These are phyloP conservation scores for Ptyas mucosa DNA, from an alignment of 2,113 vertebrate species.

Conservation along the genomic window DNA sequence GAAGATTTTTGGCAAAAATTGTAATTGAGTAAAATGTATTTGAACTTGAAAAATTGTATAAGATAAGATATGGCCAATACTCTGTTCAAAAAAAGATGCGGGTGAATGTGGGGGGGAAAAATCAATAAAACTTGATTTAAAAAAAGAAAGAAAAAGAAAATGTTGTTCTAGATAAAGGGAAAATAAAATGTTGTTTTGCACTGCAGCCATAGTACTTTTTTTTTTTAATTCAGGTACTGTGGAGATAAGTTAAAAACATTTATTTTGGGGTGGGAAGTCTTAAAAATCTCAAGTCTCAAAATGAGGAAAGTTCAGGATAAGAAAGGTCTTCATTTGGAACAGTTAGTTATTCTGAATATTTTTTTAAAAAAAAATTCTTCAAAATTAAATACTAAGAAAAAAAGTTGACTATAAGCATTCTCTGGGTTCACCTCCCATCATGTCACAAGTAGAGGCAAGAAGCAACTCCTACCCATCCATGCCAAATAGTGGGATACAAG, in stretches of 20 bases:
- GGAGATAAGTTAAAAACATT: not conserved
- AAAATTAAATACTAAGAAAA: not conserved
- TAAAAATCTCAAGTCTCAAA: too few relatives aligned
- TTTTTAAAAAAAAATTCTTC: too few relatives aligned
- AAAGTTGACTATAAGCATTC: not conserved
- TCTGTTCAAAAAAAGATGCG: too few relatives aligned
- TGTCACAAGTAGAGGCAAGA: not conserved
- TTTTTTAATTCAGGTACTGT: not conserved
- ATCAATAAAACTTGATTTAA: too few relatives aligned
- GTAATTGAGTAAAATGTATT: too few relatives aligned
- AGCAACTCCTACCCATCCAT: not conserved
- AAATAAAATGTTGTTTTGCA: not conserved
- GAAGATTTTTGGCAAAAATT: too few relatives aligned
- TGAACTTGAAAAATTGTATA: too few relatives aligned
- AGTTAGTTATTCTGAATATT: too few relatives aligned
- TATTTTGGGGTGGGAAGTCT: not conserved
- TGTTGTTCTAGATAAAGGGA: not conserved
- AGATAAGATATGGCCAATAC: too few relatives aligned
- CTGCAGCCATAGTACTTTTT: not conserved
- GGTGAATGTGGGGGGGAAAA: too few relatives aligned
- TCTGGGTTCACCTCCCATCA: not conserved
- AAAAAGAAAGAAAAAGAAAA: not conserved
- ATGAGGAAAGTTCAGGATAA: too few relatives aligned
- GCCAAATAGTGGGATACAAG: not conserved
- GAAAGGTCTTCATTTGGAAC: too few relatives aligned